A percentile compares a stretch with the other conserved stretches of the same genome.
phyloP scores from a whole-genome alignment of 2,888 invertebrate genomes.

The Itoplectis maculator region DNA sequence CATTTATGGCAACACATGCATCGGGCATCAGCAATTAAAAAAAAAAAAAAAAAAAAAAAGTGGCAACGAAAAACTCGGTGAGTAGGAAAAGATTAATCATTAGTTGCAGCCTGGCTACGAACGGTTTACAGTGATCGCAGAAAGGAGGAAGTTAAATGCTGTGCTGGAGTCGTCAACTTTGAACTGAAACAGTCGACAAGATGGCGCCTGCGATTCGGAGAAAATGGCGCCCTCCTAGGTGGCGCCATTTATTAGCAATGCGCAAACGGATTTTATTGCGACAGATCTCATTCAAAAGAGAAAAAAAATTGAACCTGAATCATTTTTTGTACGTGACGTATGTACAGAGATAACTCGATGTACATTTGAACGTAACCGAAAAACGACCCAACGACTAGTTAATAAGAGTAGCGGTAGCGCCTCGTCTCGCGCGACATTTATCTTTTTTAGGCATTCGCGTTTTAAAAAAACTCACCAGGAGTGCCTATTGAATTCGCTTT shows the following conservation, averaged over 20 bases:
- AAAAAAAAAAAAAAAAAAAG: neutral
- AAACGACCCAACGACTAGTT: too few relatives aligned
- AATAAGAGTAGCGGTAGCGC: too few relatives aligned
- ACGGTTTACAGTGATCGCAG: conserved; percentile 9
- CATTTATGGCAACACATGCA: neutral
- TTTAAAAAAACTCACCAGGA: too few relatives aligned
- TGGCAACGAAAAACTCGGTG: neutral
- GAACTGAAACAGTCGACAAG: neutral
- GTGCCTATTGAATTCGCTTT: too few relatives aligned
- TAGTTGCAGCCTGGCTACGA: conserved; percentile 65
- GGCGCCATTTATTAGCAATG: neutral
- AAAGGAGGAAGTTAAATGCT: neutral
- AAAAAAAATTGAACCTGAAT: too few relatives aligned
- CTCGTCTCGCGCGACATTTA: too few relatives aligned
- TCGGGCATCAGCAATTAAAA: neutral
- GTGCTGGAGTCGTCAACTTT: neutral
- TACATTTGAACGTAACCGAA: too few relatives aligned
- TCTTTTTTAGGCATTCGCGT: too few relatives aligned
- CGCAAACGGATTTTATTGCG: too few relatives aligned
- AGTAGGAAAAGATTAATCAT: neutral
- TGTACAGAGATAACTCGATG: too few relatives aligned
- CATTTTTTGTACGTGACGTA: too few relatives aligned
- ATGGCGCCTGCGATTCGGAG: neutral
- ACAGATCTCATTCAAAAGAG: too few relatives aligned
- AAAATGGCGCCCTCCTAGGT: neutral